These are phyloP conservation scores for Conomelus anceps DNA, from an alignment of 2,888 invertebrate species.

Conservation along the genomic window DNA sequence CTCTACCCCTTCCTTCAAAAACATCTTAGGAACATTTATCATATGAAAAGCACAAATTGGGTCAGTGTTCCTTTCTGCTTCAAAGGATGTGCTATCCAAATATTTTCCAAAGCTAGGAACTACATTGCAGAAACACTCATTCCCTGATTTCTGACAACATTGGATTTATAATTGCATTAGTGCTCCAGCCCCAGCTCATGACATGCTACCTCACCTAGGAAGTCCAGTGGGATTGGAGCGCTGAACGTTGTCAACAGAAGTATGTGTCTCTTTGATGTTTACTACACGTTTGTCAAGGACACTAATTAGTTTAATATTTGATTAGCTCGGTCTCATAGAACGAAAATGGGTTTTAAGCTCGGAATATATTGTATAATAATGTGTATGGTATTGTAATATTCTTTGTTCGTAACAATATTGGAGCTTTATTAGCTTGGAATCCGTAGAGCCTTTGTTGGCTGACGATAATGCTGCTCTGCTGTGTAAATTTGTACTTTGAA, in stretches of 20 bases:
- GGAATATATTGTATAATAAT: not conserved
- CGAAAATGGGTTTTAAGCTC: not conserved
- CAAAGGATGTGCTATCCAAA: not conserved
- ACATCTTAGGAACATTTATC: no score
- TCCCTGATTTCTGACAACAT: not conserved
- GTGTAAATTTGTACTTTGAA: not conserved
- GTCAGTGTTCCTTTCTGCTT: not conserved
- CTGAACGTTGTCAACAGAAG: not conserved
- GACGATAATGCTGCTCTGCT: not conserved
- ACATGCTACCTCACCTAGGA: not conserved
- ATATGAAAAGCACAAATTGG: no score
- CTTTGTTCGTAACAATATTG: not conserved
- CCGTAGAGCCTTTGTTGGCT: not conserved
- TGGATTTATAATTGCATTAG: not conserved
- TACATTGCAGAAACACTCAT: not conserved
- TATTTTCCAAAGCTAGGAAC: not conserved
- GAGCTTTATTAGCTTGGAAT: not conserved
- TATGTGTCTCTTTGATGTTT: not conserved
- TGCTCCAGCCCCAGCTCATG: not conserved
- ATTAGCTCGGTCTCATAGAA: not conserved
- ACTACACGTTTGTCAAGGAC: not conserved
- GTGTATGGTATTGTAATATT: not conserved
- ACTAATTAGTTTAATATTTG: not conserved
- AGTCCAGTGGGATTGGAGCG: not conserved
- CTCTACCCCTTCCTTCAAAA: no score